Conservation (phyloP, 2,888 invertebrate genomes). For the Deilephila porcellus region DNA sequence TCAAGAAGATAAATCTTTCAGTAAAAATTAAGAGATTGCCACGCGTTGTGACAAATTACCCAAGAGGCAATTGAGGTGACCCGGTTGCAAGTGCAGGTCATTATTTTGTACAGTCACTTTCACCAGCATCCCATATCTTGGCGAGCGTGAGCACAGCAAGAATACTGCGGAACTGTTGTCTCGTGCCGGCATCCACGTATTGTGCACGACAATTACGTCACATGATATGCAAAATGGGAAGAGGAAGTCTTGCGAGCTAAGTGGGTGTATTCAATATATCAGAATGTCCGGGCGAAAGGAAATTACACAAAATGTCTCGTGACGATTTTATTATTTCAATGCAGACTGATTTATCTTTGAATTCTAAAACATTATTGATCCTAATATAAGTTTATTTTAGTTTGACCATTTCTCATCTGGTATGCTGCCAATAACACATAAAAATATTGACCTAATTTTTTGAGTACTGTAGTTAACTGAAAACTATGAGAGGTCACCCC, state of each 20-base stretch:
- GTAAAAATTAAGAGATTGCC: slow-evolving; percentile 14
- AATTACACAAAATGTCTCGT: not conserved
- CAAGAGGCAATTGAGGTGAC: slow-evolving; percentile 55
- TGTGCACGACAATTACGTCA: slow-evolving; percentile 23
- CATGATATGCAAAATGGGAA: slow-evolving; percentile 17
- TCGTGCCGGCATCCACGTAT: slow-evolving; percentile 1
- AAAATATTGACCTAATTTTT: not conserved
- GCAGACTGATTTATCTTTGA: not conserved
- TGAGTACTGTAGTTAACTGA: not conserved
- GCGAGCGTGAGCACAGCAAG: slow-evolving; percentile 30
- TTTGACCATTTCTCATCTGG: too few relatives aligned
- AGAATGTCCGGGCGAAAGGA: not conserved
- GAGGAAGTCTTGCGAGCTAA: not conserved
- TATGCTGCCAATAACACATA: too few relatives aligned
- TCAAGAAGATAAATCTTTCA: not conserved
- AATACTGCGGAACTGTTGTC: not conserved
- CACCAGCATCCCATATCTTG: slow-evolving; percentile 50
- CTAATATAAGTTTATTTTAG: too few relatives aligned
- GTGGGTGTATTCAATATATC: not conserved
- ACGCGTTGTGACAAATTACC: slow-evolving; percentile 42
- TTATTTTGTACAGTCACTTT: slow-evolving; percentile 56
- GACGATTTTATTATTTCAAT: not conserved
- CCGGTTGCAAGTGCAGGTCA: slow-evolving; percentile 47
- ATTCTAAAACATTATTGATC: not conserved
- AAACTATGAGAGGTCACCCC: too few relatives aligned